Percentiles rank a stretch among this genome's conserved stretches.
These are phyloP conservation scores for Bombyx huttoni DNA, from an alignment of 2,888 invertebrate species.

Conservation along the genomic window DNA sequence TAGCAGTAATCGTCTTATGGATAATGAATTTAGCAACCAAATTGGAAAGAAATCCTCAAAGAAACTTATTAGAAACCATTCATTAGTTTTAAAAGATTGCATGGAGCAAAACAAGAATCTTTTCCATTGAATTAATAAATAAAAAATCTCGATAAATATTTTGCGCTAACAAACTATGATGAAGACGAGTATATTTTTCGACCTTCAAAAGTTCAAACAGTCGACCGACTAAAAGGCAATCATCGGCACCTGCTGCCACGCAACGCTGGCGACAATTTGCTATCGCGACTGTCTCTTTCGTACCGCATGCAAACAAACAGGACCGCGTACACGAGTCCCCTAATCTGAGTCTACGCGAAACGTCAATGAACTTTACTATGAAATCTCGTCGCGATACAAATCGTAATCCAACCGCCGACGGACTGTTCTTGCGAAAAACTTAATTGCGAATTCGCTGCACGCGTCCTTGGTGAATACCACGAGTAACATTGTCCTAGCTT, in stretches of 20 bases:
- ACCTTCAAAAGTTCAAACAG: constrained; percentile 65
- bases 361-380: constrained; percentile 59
- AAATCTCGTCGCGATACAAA: constrained; percentile 46
- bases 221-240: constrained; percentile 47
- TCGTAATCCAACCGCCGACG: constrained; percentile 20
- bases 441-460: constrained; percentile 34
- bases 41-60: no score
- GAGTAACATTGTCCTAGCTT: constrained; percentile 29
- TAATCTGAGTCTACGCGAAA: constrained; percentile 43
- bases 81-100: neutral
- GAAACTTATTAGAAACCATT: no score
- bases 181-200: constrained; percentile 35
- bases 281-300: constrained; percentile 28
- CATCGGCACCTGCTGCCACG: constrained; percentile 59
- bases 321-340: constrained; percentile 19
- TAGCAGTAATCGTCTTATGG: no score
- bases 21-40: no score
- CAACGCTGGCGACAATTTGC: constrained; percentile 50
- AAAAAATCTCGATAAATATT: neutral
- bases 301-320: constrained; percentile 13
- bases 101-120: neutral
- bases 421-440: constrained; percentile 34
- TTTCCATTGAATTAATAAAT: neutral
- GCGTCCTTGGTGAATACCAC: constrained; percentile 22
- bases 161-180: neutral